These are phyloP conservation scores for Drosophila ananassae DNA, from an alignment of 1,140 invertebrate species.

Conservation along the genomic window DNA sequence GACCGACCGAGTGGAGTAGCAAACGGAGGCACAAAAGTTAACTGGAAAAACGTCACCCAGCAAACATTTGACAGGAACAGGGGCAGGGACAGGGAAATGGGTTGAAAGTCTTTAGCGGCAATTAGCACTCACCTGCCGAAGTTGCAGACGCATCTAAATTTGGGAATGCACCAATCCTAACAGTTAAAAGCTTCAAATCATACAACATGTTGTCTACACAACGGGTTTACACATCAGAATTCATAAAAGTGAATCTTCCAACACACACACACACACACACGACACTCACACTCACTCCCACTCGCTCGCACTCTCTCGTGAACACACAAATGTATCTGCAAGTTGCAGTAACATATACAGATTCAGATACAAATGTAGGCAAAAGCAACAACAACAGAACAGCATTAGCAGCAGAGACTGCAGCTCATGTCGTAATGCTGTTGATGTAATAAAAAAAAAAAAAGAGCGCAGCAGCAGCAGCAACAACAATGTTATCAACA, in stretches of 20 bases:
- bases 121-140: constrained; percentile 20
- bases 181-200: constrained; percentile 9
- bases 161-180: constrained; percentile 12
- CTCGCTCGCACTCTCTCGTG: constrained; percentile 3
- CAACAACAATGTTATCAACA: constrained; percentile 57
- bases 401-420: constrained; percentile 15
- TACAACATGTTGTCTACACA: constrained; percentile 43
- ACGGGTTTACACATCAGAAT: constrained; percentile 26
- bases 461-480: constrained; percentile 41
- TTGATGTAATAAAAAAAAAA: constrained; percentile 81
- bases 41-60: constrained; percentile 72
- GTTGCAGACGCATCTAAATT: constrained; percentile 18
- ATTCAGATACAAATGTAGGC: constrained; percentile 57
- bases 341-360: constrained; percentile 22
- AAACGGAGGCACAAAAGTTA: constrained; percentile 56
- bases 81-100: neutral
- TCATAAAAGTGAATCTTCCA: constrained; percentile 69
- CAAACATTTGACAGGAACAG: constrained; percentile 13
- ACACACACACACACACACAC: constrained; percentile 21
- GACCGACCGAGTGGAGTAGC: constrained; percentile 12
- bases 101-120: constrained; percentile 18
- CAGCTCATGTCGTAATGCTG: constrained; percentile 70
- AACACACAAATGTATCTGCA: constrained; percentile 4
- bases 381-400: constrained; percentile 34
- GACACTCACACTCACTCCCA: constrained; percentile 9